Evolutionary conservation across 1,140 invertebrate genomes (phyloP).

Genomic region (Zophobas atratus): DNA sequence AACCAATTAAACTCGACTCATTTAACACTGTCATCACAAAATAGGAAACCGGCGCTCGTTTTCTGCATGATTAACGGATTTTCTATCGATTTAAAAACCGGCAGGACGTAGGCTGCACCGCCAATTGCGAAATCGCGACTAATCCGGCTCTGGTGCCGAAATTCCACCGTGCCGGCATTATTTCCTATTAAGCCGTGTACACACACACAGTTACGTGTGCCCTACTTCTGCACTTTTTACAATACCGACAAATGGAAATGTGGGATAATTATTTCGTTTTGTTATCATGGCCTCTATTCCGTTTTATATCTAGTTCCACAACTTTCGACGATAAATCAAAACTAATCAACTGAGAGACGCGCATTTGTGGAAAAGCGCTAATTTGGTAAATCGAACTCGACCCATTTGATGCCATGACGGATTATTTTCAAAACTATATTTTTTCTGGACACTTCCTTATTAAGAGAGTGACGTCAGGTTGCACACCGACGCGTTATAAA

Average conservation of each 20-base stretch:
- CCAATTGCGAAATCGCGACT: too few species aligned
- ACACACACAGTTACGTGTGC: constrained; percentile 3
- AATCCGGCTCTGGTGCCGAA: too few species aligned
- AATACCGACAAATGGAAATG: constrained; percentile 40
- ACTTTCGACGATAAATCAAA: constrained; percentile 13
- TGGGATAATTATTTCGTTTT: constrained; percentile 32
- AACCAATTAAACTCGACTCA: too few species aligned
- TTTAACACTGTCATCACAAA: too few species aligned
- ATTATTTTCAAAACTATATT: not conserved
- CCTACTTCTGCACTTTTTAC: constrained; percentile 23
- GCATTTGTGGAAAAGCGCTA: not conserved
- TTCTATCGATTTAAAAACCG: too few species aligned
- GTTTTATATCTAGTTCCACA: constrained; percentile 24
- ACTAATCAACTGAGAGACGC: constrained; percentile 9
- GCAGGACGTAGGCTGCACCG: too few species aligned
- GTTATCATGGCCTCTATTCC: constrained; percentile 38
- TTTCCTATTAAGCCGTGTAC: too few species aligned
- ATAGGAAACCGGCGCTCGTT: too few species aligned
- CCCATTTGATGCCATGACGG: not conserved
- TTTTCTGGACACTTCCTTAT: constrained; percentile 20
- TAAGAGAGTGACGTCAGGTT: constrained; percentile 30
- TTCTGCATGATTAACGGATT: too few species aligned
- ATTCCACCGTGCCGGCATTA: too few species aligned
- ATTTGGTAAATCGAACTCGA: not conserved
- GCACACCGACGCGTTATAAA: not conserved